phyloP scores from a whole-genome alignment of 2,797 vertebrate genomes.

The Bucorvus abyssinicus region DNA sequence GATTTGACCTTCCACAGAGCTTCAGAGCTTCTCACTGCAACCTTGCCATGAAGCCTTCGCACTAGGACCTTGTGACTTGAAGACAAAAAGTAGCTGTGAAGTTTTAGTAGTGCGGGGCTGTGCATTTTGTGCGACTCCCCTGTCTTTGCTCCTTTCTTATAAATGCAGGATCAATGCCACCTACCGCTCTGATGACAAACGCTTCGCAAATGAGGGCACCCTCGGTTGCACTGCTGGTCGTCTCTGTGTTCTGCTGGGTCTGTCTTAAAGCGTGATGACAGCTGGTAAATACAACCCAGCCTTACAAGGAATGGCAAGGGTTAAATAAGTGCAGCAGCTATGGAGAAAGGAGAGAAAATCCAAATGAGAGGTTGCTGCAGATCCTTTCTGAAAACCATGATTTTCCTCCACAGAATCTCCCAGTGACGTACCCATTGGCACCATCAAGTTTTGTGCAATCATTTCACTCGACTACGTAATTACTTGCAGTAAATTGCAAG shows the following conservation, averaged over 20 bases:
- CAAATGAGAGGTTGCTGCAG: not conserved
- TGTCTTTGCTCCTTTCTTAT: not conserved
- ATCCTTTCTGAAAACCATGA: not conserved
- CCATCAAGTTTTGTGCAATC: not conserved
- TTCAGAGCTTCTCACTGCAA: not conserved
- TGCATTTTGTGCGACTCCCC: not conserved
- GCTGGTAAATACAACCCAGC: not conserved
- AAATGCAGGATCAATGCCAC: not conserved
- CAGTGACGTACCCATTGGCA: not conserved
- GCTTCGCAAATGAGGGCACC: not conserved
- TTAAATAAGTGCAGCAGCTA: not conserved
- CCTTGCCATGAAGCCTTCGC: not conserved
- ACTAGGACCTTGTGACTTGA: not conserved
- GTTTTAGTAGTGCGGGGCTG: not conserved
- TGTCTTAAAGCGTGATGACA: not conserved
- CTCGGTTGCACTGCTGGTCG: not conserved
- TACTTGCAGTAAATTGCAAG: conserved; percentile 24
- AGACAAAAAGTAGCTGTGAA: not conserved
- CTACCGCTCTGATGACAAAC: not conserved
- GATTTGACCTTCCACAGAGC: not conserved
- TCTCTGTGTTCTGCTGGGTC: not conserved
- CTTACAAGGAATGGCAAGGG: not conserved
- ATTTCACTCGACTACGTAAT: not conserved
- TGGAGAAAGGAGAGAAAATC: not conserved
- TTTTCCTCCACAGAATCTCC: not conserved